A percentile compares a stretch with the other conserved stretches of the same genome.
phyloP scores from a whole-genome alignment of 2,113 vertebrate genomes.

The Seriola aureovittata region DNA sequence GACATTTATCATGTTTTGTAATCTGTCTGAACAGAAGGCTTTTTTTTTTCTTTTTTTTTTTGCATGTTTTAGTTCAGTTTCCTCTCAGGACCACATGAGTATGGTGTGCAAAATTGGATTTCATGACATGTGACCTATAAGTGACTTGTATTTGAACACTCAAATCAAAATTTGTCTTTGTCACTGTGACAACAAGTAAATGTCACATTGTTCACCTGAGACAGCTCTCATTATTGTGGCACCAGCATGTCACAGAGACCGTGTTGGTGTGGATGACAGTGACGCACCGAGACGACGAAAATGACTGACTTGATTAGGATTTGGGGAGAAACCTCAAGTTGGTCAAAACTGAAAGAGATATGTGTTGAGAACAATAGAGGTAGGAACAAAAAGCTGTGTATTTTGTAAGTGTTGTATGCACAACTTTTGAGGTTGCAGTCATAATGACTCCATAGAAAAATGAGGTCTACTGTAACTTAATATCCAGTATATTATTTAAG shows the following conservation, averaged over 20 bases:
- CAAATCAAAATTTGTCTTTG: not conserved
- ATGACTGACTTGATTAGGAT: not conserved
- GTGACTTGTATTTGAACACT: slow-evolving; percentile 43
- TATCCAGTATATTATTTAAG: too few species aligned
- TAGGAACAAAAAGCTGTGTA: not conserved
- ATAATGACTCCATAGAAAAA: not conserved
- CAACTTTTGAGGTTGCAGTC: not conserved
- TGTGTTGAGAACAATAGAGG: not conserved
- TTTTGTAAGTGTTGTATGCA: not conserved
- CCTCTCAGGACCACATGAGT: not conserved
- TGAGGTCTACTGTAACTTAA: too few species aligned
- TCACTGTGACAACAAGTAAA: slow-evolving; percentile 28
- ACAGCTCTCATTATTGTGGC: slow-evolving; percentile 13
- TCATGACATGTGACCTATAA: slow-evolving; percentile 30
- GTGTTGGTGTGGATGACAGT: not conserved
- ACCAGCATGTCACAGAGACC: not conserved
- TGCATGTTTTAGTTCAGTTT: not conserved
- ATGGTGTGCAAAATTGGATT: slow-evolving; percentile 25
- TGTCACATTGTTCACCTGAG: slow-evolving; percentile 52
- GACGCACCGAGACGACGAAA: not conserved
- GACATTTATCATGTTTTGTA: not conserved
- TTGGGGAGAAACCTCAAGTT: not conserved
- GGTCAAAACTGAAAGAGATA: not conserved
- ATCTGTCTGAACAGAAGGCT: slow-evolving; percentile 7
- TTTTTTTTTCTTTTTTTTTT: not conserved